These are phyloP conservation scores for Falco berigora DNA, from an alignment of 2,797 vertebrate species.

Conservation along the genomic window DNA sequence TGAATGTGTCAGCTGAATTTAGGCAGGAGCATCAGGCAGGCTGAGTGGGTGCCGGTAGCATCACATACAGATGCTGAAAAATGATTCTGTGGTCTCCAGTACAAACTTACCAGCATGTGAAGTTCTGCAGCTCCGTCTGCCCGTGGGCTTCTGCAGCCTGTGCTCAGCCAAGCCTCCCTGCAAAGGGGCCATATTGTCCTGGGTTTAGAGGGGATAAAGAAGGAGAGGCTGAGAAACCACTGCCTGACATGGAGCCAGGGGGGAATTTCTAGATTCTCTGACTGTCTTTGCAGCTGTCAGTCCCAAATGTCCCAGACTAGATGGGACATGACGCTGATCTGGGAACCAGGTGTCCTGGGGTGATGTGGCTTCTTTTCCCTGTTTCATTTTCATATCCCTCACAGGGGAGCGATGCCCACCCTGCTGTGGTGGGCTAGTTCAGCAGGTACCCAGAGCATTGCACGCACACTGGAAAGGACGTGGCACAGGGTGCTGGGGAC, in stretches of 20 bases:
- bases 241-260: neutral
- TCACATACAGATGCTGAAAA: neutral
- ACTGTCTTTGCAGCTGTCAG: neutral
- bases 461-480: neutral
- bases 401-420: fast-evolving
- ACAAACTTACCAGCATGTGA: neutral
- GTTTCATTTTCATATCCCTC: neutral
- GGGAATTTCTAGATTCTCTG: neutral
- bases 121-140: neutral
- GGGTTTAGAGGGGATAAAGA: neutral
- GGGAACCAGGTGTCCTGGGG: neutral
- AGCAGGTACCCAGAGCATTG: neutral
- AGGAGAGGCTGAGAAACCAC: neutral
- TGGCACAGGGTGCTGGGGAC: neutral
- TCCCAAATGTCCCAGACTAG: neutral
- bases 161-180: neutral
- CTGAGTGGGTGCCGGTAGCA: neutral
- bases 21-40: neutral
- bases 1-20: neutral
- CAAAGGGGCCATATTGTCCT: neutral
- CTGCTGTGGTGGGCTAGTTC: neutral
- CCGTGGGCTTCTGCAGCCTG: neutral
- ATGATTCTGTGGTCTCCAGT: neutral
- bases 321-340: neutral
- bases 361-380: neutral